Evolutionary conservation across 2,888 invertebrate genomes (phyloP).

Genomic region (Rotaria macrura): DNA sequence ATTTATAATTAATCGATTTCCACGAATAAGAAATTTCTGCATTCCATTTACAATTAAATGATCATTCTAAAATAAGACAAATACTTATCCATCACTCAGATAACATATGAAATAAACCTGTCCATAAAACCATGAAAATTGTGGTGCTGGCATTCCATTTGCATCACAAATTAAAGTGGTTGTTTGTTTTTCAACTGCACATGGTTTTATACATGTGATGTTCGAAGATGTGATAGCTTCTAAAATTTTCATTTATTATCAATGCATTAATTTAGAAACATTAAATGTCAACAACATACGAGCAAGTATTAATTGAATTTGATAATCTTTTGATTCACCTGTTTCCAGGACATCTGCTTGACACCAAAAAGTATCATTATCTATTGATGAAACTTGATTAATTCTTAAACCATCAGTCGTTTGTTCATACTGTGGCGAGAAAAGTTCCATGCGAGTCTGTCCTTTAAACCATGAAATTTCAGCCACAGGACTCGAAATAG

Average conservation of each 20-base stretch:
- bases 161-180: neutral
- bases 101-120: neutral
- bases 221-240: neutral
- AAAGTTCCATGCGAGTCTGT: neutral
- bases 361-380: slow-evolving; percentile 20
- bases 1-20: neutral
- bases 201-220: neutral
- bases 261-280: neutral
- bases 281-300: no score
- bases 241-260: neutral
- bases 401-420: neutral
- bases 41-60: neutral
- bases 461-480: slow-evolving; percentile 13
- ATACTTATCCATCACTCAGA: no score
- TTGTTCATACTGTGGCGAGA: neutral
- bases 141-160: neutral
- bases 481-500: neutral
- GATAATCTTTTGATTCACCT: slow-evolving; percentile 6
- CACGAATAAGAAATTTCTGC: neutral
- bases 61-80: neutral
- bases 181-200: slow-evolving; percentile 17
- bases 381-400: neutral
- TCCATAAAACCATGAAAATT: slow-evolving; percentile 1
- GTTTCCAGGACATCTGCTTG: slow-evolving; percentile 9
- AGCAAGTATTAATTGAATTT: neutral